Percentiles rank a stretch among this genome's conserved stretches.
phyloP scores from a whole-genome alignment of 2,888 invertebrate species.

The Thymelicus sylvestris region DNA sequence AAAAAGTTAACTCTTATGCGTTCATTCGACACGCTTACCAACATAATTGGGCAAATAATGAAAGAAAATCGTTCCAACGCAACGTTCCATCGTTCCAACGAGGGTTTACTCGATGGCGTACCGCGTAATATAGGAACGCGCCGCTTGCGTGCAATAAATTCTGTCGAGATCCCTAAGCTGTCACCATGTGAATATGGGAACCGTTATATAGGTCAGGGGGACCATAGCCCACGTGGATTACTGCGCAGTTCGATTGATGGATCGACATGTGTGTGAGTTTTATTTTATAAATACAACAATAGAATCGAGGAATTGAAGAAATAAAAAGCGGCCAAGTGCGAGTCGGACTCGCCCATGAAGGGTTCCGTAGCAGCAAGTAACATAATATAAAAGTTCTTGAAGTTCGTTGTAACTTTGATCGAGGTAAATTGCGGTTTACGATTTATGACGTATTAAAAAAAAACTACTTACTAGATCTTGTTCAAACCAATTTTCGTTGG shows the following conservation, averaged over 20 bases:
- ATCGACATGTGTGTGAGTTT: constrained; percentile 15
- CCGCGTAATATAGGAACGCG: constrained; percentile 11
- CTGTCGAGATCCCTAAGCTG: constrained; percentile 37
- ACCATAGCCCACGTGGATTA: constrained; percentile 53
- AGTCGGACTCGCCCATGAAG: no score
- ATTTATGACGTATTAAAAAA: no score
- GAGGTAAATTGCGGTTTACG: no score
- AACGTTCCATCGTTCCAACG: neutral
- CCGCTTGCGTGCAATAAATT: constrained; percentile 44
- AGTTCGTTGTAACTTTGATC: no score
- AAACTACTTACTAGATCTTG: no score
- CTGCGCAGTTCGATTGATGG: constrained; percentile 54
- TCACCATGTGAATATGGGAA: constrained; percentile 47
- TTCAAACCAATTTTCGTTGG: no score
- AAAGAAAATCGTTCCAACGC: neutral
- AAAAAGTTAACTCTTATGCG: no score
- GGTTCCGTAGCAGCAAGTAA: no score
- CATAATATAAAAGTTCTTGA: no score
- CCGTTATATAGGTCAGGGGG: constrained; percentile 55
- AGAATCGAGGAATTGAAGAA: no score
- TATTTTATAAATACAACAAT: neutral
- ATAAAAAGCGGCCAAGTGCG: no score
- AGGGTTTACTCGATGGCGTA: constrained; percentile 10
- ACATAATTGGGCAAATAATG: neutral
- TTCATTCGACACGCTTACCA: neutral